phyloP scores from a whole-genome alignment of 2,113 vertebrate species.

The Malurus cyaneus region DNA sequence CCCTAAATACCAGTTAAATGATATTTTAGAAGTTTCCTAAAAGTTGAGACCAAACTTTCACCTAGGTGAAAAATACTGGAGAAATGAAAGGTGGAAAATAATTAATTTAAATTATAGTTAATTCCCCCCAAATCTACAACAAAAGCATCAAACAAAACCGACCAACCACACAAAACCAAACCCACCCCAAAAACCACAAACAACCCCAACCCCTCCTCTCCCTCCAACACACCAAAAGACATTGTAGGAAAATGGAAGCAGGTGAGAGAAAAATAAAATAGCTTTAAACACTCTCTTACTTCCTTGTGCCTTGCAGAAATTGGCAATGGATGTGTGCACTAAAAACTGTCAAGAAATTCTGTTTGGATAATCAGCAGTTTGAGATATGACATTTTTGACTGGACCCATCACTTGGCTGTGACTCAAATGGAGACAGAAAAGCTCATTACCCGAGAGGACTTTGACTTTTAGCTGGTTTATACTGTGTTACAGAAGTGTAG shows the following conservation, averaged over 20 bases:
- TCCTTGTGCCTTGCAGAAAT: background rate
- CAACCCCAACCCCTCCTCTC: accelerated
- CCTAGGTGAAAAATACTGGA: background rate
- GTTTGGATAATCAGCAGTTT: background rate
- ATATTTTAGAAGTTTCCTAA: background rate
- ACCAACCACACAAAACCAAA: background rate
- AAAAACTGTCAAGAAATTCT: background rate
- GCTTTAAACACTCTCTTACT: background rate
- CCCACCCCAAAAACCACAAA: background rate
- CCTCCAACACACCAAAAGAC: background rate
- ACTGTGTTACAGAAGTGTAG: background rate
- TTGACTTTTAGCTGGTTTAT: background rate
- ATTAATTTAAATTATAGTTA: background rate
- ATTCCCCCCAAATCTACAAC: accelerated
- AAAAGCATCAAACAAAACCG: background rate
- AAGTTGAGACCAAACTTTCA: background rate
- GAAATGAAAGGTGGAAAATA: background rate
- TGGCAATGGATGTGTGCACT: background rate
- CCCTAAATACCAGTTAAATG: background rate
- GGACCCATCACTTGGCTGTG: background rate
- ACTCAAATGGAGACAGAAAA: background rate
- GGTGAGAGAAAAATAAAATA: background rate
- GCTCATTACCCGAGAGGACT: background rate
- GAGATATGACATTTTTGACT: background rate
- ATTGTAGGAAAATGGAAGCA: background rate